Evolutionary conservation across 2,113 vertebrate genomes (phyloP).

Genomic region (Lagopus leucura): DNA sequence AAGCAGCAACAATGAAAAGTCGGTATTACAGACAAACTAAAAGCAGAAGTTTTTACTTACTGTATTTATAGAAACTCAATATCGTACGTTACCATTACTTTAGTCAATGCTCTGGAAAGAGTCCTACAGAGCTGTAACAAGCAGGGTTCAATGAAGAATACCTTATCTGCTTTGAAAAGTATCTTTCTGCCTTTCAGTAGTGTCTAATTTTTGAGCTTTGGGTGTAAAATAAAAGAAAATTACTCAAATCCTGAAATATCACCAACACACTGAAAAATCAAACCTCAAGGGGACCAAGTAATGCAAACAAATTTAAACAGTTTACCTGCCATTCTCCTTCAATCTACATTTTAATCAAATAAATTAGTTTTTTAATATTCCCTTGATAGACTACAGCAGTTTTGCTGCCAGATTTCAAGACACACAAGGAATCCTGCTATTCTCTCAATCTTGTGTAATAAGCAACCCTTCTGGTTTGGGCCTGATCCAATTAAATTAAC

Average conservation of each 20-base stretch:
- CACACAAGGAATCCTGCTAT: background rate
- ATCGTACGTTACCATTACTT: background rate
- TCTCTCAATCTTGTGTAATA: background rate
- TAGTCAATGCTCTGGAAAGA: background rate
- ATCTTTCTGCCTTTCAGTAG: background rate
- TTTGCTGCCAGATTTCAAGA: slow-evolving; percentile 8
- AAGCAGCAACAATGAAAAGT: background rate
- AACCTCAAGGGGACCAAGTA: background rate
- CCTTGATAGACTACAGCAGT: background rate
- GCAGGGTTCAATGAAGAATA: background rate
- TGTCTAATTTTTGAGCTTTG: background rate
- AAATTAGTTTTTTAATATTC: slow-evolving; percentile 39
- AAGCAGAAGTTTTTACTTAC: background rate
- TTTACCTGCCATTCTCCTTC: background rate
- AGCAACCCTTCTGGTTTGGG: background rate
- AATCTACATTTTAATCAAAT: background rate
- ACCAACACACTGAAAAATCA: background rate
- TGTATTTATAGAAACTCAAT: background rate
- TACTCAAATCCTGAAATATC: background rate
- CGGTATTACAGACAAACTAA: background rate
- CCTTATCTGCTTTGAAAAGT: background rate
- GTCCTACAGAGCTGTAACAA: background rate
- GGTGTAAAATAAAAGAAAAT: slow-evolving; percentile 21
- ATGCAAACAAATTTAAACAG: slow-evolving; percentile 16
- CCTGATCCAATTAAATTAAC: background rate